Percentiles rank a stretch among this genome's conserved stretches.
Conservation (phyloP, 2,113 vertebrate species). For the Collichthys lucidus region DNA sequence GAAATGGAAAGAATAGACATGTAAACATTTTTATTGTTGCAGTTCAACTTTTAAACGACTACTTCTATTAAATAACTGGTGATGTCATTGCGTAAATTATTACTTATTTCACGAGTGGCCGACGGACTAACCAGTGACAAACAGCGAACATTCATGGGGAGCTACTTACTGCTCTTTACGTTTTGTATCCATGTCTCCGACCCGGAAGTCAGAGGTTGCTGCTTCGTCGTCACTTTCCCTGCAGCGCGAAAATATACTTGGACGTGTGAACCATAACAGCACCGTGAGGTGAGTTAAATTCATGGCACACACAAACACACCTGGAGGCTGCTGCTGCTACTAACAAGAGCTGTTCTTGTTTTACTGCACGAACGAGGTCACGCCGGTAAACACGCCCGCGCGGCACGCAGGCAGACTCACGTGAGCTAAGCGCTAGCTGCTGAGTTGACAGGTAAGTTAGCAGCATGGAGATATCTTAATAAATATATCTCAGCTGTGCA, state of each 20-base stretch:
- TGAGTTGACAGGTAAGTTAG: neutral
- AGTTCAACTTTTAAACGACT: too few relatives aligned
- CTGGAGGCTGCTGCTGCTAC: rapidly evolving
- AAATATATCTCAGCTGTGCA: neutral
- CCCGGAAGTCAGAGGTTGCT: constrained; percentile 53
- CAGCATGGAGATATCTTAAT: neutral
- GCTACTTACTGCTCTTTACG: neutral
- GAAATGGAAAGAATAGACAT: neutral
- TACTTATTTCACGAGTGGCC: too few relatives aligned
- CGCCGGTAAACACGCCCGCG: neutral
- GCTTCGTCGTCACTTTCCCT: constrained; percentile 5
- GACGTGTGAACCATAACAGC: neutral
- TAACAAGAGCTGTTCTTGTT: rapidly evolving
- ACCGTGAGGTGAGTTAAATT: neutral
- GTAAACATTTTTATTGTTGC: too few relatives aligned
- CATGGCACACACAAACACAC: rapidly evolving
- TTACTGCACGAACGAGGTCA: neutral
- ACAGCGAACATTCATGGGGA: rapidly evolving
- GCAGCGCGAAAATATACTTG: constrained; percentile 59
- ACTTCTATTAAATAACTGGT: neutral
- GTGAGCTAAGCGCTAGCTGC: constrained; percentile 24
- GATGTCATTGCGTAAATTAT: neutral
- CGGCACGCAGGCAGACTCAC: neutral
- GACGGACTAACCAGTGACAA: neutral
- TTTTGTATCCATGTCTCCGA: neutral